phyloP scores from a whole-genome alignment of 2,888 invertebrate genomes.

The Criorhina ranunculi region DNA sequence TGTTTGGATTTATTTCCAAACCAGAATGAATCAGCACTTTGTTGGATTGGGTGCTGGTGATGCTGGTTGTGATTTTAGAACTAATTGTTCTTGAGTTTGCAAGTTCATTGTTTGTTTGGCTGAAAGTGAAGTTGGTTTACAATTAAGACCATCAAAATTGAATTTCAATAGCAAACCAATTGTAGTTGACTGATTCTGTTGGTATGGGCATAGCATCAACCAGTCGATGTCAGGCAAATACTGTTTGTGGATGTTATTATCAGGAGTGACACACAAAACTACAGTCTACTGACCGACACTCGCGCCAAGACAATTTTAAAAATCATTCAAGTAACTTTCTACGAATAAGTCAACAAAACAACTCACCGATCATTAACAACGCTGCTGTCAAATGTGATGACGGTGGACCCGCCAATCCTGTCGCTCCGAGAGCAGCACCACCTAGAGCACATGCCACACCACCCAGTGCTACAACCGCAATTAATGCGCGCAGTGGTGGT shows the following conservation, averaged over 20 bases:
- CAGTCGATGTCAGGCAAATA: no score
- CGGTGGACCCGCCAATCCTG: conserved; percentile 84
- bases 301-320: not conserved
- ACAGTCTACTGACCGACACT: no score
- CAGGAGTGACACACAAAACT: no score
- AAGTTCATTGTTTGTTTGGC: conserved; percentile 53
- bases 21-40: conserved; percentile 21
- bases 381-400: conserved; percentile 84
- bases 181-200: not conserved
- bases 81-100: conserved; percentile 56
- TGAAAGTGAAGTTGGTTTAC: not conserved
- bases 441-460: conserved; percentile 84
- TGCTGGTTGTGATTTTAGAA: conserved; percentile 16
- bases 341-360: conserved; percentile 6
- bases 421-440: conserved; percentile 84
- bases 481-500: conserved; percentile 84
- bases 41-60: conserved; percentile 11
- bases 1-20: conserved; percentile 50
- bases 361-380: conserved; percentile 84
- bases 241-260: no score
- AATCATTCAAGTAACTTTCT: not conserved
- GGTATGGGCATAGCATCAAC: no score
- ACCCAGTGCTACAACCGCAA: conserved; percentile 84
- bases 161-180: not conserved
- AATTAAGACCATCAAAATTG: not conserved